A percentile compares a stretch with the other conserved stretches of the same genome.
Conservation (phyloP, 2,797 vertebrate species). For the Glossophaga mutica region DNA sequence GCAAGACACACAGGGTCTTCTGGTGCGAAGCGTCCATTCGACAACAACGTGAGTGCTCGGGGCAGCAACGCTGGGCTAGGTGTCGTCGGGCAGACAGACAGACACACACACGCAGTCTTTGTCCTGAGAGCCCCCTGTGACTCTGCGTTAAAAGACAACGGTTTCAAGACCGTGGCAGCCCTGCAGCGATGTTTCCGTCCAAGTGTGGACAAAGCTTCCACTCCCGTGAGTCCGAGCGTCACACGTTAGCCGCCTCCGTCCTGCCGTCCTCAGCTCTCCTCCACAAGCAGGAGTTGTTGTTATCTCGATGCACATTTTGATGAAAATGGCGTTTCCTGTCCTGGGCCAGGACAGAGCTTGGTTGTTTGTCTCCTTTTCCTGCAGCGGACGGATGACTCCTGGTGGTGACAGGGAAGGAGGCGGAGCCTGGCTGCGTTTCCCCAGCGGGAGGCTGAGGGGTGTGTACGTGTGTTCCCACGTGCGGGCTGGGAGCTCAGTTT, state of each 20-base stretch:
- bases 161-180: neutral
- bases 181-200: neutral
- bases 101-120: neutral
- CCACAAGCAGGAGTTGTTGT: neutral
- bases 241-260: neutral
- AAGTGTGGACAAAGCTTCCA: neutral
- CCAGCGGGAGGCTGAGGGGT: neutral
- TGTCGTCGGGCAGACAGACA: neutral
- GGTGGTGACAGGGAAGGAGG: neutral
- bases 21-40: neutral
- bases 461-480: too few relatives aligned
- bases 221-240: neutral
- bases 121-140: neutral
- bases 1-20: neutral
- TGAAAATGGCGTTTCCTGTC: neutral
- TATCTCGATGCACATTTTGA: neutral
- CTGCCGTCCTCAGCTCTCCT: neutral
- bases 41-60: neutral
- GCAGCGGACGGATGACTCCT: neutral
- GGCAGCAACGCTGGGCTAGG: neutral
- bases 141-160: neutral
- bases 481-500: slow-evolving; percentile 45
- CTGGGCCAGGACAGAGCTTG: neutral
- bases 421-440: neutral
- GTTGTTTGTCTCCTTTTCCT: neutral